Conservation (phyloP, 2,888 invertebrate genomes). For the Diachrysia chrysitis region DNA sequence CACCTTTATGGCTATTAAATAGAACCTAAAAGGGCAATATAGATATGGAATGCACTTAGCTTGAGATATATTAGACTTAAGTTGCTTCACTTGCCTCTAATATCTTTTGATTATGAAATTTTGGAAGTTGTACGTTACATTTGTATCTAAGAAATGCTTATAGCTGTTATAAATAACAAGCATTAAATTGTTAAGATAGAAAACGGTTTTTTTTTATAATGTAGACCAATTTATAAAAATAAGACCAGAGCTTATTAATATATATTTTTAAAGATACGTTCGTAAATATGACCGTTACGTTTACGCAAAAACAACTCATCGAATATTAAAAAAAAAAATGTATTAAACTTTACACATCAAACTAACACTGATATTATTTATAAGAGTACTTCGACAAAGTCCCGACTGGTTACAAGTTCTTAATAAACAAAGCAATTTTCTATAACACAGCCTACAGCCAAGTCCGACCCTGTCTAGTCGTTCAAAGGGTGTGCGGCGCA, state of each 20-base stretch:
- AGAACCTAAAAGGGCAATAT: slow-evolving; percentile 36
- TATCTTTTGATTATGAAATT: slow-evolving; percentile 33
- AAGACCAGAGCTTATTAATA: neutral
- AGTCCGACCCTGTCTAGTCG: slow-evolving; percentile 48
- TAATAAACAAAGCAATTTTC: neutral
- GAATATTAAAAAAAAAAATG: too few species aligned
- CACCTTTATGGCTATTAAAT: slow-evolving; percentile 41
- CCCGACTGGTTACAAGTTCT: neutral
- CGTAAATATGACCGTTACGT: too few species aligned
- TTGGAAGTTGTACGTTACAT: slow-evolving; percentile 15
- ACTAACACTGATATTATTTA: neutral
- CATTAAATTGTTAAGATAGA: slow-evolving; percentile 28
- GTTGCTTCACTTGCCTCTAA: slow-evolving; percentile 34
- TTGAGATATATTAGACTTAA: slow-evolving; percentile 29
- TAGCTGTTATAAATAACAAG: slow-evolving; percentile 22
- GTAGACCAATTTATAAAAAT: neutral
- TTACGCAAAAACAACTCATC: too few species aligned
- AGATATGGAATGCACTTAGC: slow-evolving; percentile 47
- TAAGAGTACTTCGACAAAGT: neutral
- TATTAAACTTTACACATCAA: too few species aligned
- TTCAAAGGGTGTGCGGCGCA: slow-evolving; percentile 62
- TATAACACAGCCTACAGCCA: neutral
- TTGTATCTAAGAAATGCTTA: slow-evolving; percentile 22
- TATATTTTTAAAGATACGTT: too few species aligned
- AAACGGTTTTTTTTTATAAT: too few species aligned